Evolutionary conservation across 35 echinoderm and acorn worm genomes (phyloP).

Genomic region (Apostichopus californicus): DNA sequence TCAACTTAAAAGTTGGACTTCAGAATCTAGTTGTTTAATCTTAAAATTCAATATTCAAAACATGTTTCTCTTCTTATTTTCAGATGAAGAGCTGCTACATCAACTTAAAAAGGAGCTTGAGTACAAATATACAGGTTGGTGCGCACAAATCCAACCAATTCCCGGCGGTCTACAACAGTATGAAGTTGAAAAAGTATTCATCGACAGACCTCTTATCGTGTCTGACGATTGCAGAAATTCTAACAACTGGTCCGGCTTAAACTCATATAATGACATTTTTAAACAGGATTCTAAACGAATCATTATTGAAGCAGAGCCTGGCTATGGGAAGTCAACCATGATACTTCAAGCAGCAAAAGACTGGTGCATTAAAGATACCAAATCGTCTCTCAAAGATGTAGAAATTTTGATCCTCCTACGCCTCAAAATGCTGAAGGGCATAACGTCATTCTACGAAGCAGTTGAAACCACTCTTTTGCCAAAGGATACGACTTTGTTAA

Average conservation of each 20-base stretch:
- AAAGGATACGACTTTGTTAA: background rate
- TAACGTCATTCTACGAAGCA: constrained; percentile 1
- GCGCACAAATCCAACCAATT: constrained; percentile 10
- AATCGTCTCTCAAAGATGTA: background rate
- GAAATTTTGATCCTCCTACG: constrained; percentile 10
- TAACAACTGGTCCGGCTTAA: background rate
- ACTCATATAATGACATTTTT: constrained; percentile 30
- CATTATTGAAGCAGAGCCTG: constrained; percentile 10
- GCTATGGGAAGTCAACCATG: constrained; percentile 33
- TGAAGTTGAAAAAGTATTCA: constrained; percentile 8
- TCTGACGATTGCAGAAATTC: background rate
- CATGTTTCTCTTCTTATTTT: background rate
- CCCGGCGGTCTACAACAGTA: background rate
- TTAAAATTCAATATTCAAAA: too few relatives aligned
- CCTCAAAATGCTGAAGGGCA: background rate
- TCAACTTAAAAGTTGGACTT: too few relatives aligned
- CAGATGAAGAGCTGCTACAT: background rate
- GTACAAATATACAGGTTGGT: constrained; percentile 10
- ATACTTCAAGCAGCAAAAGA: constrained; percentile 17
- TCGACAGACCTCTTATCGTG: background rate
- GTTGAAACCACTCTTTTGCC: background rate
- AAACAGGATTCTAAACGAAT: background rate
- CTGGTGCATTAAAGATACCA: background rate
- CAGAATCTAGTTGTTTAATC: too few relatives aligned
- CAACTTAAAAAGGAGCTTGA: background rate